Conservation (phyloP, 2,113 vertebrate genomes). For the Daubentonia madagascariensis region DNA sequence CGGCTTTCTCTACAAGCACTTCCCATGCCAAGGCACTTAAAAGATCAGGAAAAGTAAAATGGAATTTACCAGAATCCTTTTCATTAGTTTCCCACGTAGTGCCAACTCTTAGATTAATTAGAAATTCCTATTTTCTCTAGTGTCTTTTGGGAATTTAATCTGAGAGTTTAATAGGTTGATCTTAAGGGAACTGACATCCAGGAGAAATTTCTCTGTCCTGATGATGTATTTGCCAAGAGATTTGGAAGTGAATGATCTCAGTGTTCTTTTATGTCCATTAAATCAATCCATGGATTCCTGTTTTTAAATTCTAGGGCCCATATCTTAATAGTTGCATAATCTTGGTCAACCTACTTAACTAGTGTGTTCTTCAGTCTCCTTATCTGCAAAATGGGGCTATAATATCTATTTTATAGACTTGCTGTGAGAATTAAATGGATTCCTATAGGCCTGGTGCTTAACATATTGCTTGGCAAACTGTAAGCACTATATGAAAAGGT, state of each 20-base stretch:
- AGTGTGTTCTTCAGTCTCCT: neutral
- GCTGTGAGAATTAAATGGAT: neutral
- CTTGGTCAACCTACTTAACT: neutral
- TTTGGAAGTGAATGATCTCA: neutral
- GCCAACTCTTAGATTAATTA: conserved; percentile 36
- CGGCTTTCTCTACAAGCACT: neutral
- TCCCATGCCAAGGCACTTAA: neutral
- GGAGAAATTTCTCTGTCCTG: neutral
- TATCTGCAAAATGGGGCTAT: neutral
- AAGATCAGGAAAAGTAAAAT: neutral
- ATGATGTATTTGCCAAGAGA: neutral
- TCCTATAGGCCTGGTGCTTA: neutral
- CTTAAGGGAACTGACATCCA: neutral
- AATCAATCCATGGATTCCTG: neutral
- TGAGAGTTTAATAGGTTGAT: neutral
- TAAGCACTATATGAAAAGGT: neutral
- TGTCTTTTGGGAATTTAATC: neutral
- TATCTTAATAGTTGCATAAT: neutral
- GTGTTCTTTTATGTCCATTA: neutral
- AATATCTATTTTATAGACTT: neutral
- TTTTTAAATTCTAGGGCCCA: neutral
- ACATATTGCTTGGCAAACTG: neutral
- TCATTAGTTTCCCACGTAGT: conserved; percentile 30
- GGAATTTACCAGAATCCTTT: conserved; percentile 54
- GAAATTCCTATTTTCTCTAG: neutral